Percentiles rank a stretch among this genome's conserved stretches.
Evolutionary conservation across 2,797 vertebrate genomes (phyloP).

Genomic region (Hippopotamyrus pictus): DNA sequence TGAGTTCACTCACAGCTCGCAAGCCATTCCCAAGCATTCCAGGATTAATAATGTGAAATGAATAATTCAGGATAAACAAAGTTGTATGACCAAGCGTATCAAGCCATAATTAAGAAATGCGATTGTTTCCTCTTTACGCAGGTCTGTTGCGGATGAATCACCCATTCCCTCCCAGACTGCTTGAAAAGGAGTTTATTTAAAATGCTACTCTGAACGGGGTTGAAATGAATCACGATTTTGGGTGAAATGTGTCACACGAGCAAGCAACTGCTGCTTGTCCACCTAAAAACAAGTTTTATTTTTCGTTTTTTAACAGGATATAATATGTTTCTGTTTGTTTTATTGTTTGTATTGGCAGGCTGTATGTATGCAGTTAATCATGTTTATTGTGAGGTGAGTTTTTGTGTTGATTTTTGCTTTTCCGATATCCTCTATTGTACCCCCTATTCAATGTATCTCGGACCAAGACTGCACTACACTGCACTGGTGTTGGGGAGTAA

Average conservation of each 20-base stretch:
- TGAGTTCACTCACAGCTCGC: background rate
- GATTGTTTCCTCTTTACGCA: background rate
- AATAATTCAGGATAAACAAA: background rate
- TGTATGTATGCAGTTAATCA: background rate
- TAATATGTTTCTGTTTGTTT: background rate
- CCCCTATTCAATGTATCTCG: background rate
- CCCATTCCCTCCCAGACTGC: background rate
- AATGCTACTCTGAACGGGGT: background rate
- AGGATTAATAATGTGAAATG: background rate
- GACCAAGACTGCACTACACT: background rate
- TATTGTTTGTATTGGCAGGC: background rate
- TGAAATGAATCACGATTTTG: background rate
- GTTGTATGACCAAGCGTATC: background rate
- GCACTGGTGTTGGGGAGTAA: no score
- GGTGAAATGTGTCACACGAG: background rate
- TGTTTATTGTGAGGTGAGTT: background rate
- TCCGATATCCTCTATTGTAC: background rate
- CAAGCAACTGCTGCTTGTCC: background rate
- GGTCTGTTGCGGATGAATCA: background rate
- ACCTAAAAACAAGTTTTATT: background rate
- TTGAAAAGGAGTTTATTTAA: background rate
- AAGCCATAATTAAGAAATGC: background rate
- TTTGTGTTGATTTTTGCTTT: background rate
- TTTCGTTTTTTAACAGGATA: background rate
- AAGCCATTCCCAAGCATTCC: background rate